Conservation (phyloP, 2,113 vertebrate genomes). For the Ancistrus triradiatus region DNA sequence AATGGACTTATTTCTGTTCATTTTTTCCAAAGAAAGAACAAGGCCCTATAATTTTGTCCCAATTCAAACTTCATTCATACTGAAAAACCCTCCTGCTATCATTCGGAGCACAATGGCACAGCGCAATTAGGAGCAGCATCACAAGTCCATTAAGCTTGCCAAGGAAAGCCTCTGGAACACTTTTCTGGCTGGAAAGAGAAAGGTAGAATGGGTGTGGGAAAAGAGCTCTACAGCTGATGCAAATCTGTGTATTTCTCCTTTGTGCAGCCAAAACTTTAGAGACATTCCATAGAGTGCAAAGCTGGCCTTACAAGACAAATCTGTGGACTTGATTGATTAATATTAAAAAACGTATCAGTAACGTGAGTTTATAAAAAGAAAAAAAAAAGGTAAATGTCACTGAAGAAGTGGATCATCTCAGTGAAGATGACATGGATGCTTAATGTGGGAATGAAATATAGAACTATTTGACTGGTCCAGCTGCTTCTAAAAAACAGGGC, state of each 20-base stretch:
- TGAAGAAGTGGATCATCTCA: too few species aligned
- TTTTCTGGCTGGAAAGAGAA: conserved; percentile 25
- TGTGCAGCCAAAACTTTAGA: too few species aligned
- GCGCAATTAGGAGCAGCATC: conserved; percentile 52
- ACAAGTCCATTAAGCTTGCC: conserved; percentile 53
- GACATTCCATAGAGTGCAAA: too few species aligned
- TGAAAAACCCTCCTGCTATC: conserved; percentile 54
- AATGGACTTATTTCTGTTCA: conserved; percentile 39
- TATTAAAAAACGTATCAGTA: too few species aligned
- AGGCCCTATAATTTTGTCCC: conserved; percentile 62
- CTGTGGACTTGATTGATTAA: too few species aligned
- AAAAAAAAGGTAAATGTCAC: too few species aligned
- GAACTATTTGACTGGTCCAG: too few species aligned
- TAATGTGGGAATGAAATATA: too few species aligned
- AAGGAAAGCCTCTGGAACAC: conserved; percentile 46
- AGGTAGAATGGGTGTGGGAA: conserved; percentile 5
- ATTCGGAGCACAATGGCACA: conserved; percentile 44
- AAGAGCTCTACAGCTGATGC: neutral
- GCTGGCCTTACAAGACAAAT: too few species aligned
- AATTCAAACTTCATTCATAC: conserved; percentile 61
- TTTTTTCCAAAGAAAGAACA: conserved; percentile 35
- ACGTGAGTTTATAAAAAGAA: too few species aligned
- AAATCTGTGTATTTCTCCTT: neutral
- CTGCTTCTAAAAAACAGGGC: too few species aligned
- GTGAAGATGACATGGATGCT: too few species aligned